Base-by-base conservation (phyloP, 2,797 vertebrate species). In the Thalassophryne amazonica region DNA sequence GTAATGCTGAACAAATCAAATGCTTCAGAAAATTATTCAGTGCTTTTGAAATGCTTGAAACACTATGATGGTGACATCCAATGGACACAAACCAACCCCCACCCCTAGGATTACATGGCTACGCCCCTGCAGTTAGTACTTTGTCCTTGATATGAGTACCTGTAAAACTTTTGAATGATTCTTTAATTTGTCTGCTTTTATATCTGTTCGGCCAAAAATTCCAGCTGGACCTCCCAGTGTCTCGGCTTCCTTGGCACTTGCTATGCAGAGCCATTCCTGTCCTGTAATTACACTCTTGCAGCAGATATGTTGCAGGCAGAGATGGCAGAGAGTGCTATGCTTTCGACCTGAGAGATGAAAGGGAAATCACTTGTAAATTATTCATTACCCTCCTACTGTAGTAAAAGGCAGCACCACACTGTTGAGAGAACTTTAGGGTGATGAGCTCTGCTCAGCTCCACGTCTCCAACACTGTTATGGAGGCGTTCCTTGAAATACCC, bases 291-390 rank as follows among this genome's bases (percentile, higher is more conserved):
- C 30, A 30, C 21, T 16, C 38, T 37, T 3, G 24, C 22, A 50
- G 52, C 39, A 45, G 28, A 49, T 42, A 4, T 45, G 25, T 41
- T 13, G 16, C 18, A 34, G 17, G 38, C 51, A 32, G 35, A 5
- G 2, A 20, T 4, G 17, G 50, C 50, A 67, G 56, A 65, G 49
- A 69, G 40, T 48, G 22, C 46, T 17, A 46, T 45, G 53, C n/a
- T 70, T 73, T 56, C 60, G 58, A 66, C 50, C 71, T 46, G 28
- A 65, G 53, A 67, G 57, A 80, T 78, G 60, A 71, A 78, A 76
- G 59, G 57, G 64, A 65, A 73, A 74, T 64, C 6, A 67, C 35
- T 61, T 34, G 25, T 71, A 67, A 76, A 78, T 80, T 56, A 73
- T 81, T 75, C 37, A 76, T 49, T 36, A 16, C 15, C 29, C 42